Evolutionary conservation across 2,888 invertebrate genomes (phyloP), one percentile per base, ranked within the genome.

Genomic region (Andrena bucephala): DNA sequence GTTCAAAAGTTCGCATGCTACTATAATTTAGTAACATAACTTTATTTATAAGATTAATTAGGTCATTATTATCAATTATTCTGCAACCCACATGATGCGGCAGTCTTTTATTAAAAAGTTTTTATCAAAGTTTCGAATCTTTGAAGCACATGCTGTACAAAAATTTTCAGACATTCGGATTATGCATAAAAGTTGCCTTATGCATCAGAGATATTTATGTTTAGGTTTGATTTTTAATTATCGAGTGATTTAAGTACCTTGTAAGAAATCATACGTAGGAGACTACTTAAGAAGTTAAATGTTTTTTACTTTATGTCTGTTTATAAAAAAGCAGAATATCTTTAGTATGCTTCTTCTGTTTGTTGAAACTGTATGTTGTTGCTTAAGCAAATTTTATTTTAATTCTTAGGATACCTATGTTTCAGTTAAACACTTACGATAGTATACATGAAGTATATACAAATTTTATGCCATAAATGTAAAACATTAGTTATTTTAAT

Each of bases 71-170:
- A 33, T 65, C 24, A 7, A 59, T 69, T 54, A 62, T 31, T 62
- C 31, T 3, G 8, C n/a, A 24, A 27, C 20, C 10, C 59, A 67
- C 5, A 24, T 13, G 29, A 16, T 57, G 33, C 1, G 62, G 6
- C 48, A 59, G 10, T 57, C 62, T 29, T 65, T 66, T 60, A 50
- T 62, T 48, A 31, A 36, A 29, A 69, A 59, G 1, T 69, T 66
- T 57, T 60, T 2, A 6, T 59, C 13, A 36, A 54, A 33, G 20
- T 69, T 73, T 29, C 24, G 20, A 50, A 63, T 86, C 85, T 89
- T 87, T 88, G 89, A 85, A 84, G 88, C 87, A 88, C 88, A 88
- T 88, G 77, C 76, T 84, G 83, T 89, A 87, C 81, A 76, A 67
- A 74, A 66, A 33, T 73, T 81, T 63, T 42, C 50, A 62, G 72